Evolutionary conservation across 2,113 vertebrate genomes (phyloP).

Genomic region (Leptobrachium ailaonicum): DNA sequence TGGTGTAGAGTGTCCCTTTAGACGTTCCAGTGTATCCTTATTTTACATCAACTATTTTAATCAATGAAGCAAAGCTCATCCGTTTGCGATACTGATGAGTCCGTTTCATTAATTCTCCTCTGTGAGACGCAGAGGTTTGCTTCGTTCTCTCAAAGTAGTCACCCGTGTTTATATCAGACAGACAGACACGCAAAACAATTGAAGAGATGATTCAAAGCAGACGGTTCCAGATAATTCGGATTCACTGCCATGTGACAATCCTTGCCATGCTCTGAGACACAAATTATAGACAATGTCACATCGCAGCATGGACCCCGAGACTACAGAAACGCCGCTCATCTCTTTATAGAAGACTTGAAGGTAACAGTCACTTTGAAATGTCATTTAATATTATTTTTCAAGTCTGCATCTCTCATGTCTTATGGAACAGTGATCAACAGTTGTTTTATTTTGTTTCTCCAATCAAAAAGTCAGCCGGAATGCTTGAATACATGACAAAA

Average conservation of each 20-base stretch:
- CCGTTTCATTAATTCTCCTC: no score
- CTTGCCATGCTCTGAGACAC: conserved; percentile 18
- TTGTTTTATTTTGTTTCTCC: conserved; percentile 14
- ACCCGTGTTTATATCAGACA: conserved; percentile 27
- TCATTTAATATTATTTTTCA: conserved; percentile 27
- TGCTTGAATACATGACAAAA: no score
- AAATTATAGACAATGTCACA: conserved; percentile 52
- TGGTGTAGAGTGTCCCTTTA: no score
- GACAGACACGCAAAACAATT: conserved; percentile 1
- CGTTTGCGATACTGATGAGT: no score
- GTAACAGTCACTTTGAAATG: conserved; percentile 25
- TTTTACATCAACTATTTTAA: no score
- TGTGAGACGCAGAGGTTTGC: background rate
- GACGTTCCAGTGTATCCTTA: no score
- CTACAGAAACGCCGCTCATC: conserved; percentile 14
- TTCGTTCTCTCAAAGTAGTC: background rate
- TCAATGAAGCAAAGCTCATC: no score
- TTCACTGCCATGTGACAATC: conserved; percentile 44
- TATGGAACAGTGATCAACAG: conserved; percentile 34
- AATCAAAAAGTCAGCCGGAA: background rate
- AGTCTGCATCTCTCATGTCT: conserved; percentile 25
- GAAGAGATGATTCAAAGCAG: conserved; percentile 49
- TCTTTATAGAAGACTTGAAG: conserved; percentile 30
- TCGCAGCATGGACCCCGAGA: conserved; percentile 48
- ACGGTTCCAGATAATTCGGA: conserved; percentile 24